Conservation (phyloP, 2,113 vertebrate genomes). For the Nansenia antarctica region DNA sequence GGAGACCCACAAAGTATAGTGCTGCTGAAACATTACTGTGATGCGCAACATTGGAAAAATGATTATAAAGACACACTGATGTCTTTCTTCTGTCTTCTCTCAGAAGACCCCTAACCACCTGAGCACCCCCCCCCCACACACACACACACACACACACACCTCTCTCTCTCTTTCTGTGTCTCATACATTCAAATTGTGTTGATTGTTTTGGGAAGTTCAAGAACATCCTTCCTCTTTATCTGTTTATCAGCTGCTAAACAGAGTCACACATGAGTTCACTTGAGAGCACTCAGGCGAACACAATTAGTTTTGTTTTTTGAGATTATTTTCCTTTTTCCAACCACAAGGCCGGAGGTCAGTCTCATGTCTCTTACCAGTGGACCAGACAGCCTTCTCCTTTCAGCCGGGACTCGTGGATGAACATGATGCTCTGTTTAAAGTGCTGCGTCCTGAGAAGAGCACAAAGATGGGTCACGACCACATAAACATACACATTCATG, state of each 20-base stretch:
- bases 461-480: neutral
- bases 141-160: no score
- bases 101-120: constrained; percentile 43
- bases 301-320: neutral
- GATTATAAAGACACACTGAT: constrained; percentile 28
- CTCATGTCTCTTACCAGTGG: constrained; percentile 82
- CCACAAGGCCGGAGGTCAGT: neutral
- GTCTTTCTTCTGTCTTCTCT: constrained; percentile 49
- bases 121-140: constrained; percentile 16
- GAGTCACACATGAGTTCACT: constrained; percentile 39
- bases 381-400: constrained; percentile 89
- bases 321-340: no score
- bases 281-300: constrained; percentile 13
- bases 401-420: constrained; percentile 93
- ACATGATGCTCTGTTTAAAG: constrained; percentile 92
- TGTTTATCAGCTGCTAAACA: constrained; percentile 46
- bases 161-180: no score
- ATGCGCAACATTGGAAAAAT: neutral
- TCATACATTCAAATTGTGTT: constrained; percentile 26
- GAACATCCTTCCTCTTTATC: constrained; percentile 58
- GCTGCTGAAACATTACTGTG: no score
- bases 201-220: constrained; percentile 66
- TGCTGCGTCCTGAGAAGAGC: constrained; percentile 80
- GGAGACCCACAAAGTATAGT: no score
- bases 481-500: no score